phyloP scores from a whole-genome alignment of 2,888 invertebrate species.

The Scelioninae gen. 2 region DNA sequence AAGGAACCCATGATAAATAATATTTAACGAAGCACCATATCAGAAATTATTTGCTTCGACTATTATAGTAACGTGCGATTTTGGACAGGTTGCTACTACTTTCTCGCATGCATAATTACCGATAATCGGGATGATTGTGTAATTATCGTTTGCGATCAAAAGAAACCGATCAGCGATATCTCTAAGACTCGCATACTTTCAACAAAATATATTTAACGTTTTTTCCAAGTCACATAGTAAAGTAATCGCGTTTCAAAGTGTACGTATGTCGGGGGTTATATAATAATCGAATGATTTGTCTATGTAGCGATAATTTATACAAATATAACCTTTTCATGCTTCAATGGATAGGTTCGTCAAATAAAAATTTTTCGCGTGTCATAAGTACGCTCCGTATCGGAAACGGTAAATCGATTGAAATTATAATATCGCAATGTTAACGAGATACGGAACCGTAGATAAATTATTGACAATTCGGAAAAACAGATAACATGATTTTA shows the following conservation, averaged over 20 bases:
- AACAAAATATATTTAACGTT: slow-evolving; percentile 11
- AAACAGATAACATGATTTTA: no score
- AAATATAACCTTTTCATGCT: slow-evolving; percentile 31
- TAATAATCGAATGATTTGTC: slow-evolving; percentile 36
- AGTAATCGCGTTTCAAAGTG: slow-evolving; percentile 3
- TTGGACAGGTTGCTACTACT: slow-evolving; percentile 32
- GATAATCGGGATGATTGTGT: slow-evolving; percentile 32
- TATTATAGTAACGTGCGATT: slow-evolving; percentile 28
- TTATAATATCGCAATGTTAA: slow-evolving; percentile 8
- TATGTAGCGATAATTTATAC: slow-evolving; percentile 16
- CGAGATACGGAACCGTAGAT: not conserved
- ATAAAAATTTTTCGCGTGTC: slow-evolving; percentile 23
- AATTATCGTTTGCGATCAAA: slow-evolving; percentile 47
- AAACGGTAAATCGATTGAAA: slow-evolving; percentile 15
- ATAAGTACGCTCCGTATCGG: slow-evolving; percentile 15
- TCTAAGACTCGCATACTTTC: not conserved
- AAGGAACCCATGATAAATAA: slow-evolving; percentile 15
- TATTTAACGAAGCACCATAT: no score
- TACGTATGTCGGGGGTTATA: slow-evolving; percentile 17
- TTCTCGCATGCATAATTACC: slow-evolving; percentile 44
- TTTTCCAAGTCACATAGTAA: no score
- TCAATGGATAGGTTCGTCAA: slow-evolving; percentile 17
- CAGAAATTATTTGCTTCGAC: slow-evolving; percentile 43
- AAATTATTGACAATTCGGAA: no score
- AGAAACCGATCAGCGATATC: slow-evolving; percentile 19